Conservation (phyloP, 2,888 invertebrate species). For the Trichogramma evanescens region DNA sequence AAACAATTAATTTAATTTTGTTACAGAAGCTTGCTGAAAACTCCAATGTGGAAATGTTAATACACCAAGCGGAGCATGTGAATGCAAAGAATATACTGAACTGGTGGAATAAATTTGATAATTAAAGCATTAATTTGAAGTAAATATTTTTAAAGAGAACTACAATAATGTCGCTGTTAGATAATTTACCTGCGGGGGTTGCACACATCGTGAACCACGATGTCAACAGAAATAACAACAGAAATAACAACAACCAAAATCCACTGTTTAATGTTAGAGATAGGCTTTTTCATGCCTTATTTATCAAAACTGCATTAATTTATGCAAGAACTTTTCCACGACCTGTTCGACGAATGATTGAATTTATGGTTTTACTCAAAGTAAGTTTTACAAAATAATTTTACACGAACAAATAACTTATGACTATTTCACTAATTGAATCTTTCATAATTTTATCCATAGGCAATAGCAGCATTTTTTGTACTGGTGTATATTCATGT, state of each 20-base stretch:
- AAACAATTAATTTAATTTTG: not conserved
- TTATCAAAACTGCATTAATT: conserved; percentile 83
- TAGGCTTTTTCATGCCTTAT: conserved; percentile 88
- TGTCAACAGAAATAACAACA: conserved; percentile 31
- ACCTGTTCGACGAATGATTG: conserved; percentile 73
- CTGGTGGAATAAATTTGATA: conserved; percentile 4
- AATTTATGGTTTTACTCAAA: conserved; percentile 74
- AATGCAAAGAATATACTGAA: conserved; percentile 10
- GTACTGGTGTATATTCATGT: conserved; percentile 92
- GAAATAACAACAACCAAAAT: conserved; percentile 56
- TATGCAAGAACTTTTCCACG: conserved; percentile 88
- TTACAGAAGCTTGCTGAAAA: conserved; percentile 7
- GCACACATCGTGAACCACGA: conserved; percentile 23
- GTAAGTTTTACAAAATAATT: conserved; percentile 46
- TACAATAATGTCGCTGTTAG: conserved; percentile 36
- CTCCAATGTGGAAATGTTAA: conserved; percentile 18
- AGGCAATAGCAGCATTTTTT: conserved; percentile 79
- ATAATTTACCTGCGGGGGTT: conserved; percentile 23
- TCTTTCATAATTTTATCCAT: too few species aligned
- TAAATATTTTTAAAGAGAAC: conserved; percentile 9
- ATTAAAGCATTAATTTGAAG: conserved; percentile 5
- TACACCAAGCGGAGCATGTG: not conserved
- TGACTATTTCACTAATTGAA: not conserved
- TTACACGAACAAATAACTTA: conserved; percentile 28
- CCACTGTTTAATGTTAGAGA: conserved; percentile 81